Evolutionary conservation across 2,113 vertebrate species (phyloP).

Genomic region (Naja naja): DNA sequence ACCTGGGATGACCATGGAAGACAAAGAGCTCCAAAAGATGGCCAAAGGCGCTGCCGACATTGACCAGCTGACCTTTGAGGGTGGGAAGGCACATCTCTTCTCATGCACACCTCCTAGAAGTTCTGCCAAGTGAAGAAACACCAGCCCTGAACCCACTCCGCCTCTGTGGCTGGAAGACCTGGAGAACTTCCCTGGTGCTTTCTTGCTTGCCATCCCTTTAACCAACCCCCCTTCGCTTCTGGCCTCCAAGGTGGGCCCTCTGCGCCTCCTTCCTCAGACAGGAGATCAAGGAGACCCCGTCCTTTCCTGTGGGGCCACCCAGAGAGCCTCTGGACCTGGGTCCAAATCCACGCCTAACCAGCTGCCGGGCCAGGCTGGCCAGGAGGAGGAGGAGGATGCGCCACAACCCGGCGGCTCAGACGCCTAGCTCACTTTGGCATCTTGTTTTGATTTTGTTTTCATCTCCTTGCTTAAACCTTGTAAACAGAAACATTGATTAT

Average conservation of each 20-base stretch:
- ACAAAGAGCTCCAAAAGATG: not conserved
- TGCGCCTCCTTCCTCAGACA: not conserved
- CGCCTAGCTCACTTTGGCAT: not conserved
- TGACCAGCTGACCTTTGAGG: not conserved
- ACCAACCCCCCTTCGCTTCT: no score
- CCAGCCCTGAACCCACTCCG: no score
- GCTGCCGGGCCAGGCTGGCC: not conserved
- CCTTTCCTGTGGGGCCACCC: not conserved
- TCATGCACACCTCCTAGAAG: not conserved
- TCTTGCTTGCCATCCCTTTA: not conserved
- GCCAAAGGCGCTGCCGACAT: not conserved
- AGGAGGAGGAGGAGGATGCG: rapidly evolving
- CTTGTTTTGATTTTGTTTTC: constrained; percentile 41
- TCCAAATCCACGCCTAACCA: not conserved
- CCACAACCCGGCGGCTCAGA: rapidly evolving
- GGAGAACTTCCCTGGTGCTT: no score
- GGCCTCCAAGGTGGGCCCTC: not conserved
- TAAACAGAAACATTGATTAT: constrained; percentile 54
- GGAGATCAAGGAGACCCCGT: not conserved
- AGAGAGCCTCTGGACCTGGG: not conserved
- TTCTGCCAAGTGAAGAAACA: not conserved
- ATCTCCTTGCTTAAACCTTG: constrained; percentile 37
- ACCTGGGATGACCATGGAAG: not conserved
- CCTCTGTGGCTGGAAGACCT: not conserved
- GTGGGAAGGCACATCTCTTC: not conserved